Evolutionary conservation across 2,113 vertebrate genomes (phyloP).

Genomic region (Bambusicola thoracicus): DNA sequence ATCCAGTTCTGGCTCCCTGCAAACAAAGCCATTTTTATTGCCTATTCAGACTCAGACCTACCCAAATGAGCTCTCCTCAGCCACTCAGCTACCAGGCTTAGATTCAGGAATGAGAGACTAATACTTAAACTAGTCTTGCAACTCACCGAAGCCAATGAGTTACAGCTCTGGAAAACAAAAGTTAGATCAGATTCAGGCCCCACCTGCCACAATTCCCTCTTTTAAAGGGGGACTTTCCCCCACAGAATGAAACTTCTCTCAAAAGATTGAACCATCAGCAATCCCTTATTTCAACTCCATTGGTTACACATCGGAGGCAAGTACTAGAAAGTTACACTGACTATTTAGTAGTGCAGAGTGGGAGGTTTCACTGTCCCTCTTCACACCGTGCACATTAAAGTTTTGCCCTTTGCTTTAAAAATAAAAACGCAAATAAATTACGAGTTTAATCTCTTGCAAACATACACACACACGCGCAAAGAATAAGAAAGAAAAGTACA

Average conservation of each 20-base stretch:
- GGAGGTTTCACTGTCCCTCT: background rate
- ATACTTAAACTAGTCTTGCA: background rate
- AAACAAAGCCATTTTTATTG: background rate
- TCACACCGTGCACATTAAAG: background rate
- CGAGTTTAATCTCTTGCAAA: background rate
- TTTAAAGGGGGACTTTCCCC: background rate
- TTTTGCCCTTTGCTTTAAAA: constrained; percentile 5
- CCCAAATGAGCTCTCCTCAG: background rate
- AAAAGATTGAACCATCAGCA: constrained; percentile 22
- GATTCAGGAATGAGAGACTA: background rate
- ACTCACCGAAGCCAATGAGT: background rate
- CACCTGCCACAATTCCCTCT: background rate
- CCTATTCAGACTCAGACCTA: background rate
- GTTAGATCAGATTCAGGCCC: background rate
- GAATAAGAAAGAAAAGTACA: constrained; percentile 2
- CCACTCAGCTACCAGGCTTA: background rate
- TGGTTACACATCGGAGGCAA: constrained; percentile 8
- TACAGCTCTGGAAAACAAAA: background rate
- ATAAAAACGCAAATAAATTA: constrained; percentile 39
- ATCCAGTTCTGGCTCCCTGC: background rate
- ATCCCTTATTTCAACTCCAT: background rate
- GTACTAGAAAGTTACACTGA: background rate
- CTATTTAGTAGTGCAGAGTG: background rate
- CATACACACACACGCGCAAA: background rate
- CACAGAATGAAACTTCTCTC: background rate